Evolutionary conservation across 2,113 vertebrate species (phyloP), one percentile per base, ranked within the genome.

Genomic region (Bambusicola thoracicus): DNA sequence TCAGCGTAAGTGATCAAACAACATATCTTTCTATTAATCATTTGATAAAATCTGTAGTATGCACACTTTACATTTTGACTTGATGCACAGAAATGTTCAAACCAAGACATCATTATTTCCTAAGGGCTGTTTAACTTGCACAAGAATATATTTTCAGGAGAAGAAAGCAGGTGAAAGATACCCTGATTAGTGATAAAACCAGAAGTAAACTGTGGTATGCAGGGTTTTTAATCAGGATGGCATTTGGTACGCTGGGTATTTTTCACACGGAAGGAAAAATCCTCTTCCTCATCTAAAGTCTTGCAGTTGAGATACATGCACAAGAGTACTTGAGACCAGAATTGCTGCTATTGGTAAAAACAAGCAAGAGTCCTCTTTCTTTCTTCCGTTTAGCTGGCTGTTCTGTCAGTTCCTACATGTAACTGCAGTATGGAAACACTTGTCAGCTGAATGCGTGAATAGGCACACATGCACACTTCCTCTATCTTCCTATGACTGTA

Each of bases 191-290:
- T 24, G 53, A 46, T 38, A 72, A 79, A 94, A n/a, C 8, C 44
- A 46, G 67, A 88, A 49, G 10, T 59, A 40, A 36, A 11, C 22
- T 51, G 61, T 67, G 51, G 48, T 34, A 14, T 16, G 8, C 44
- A 61, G 21, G 15, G 15, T 62, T n/a, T 13, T 51, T 67, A 70
- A 7, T 18, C 24, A 32, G 30, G 7, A 1, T 3, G 41, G 4
- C 11, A 4, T 63, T 83, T 83, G 63, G 11, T 48, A 13, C 2
- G 32, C 19, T 6, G 15, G 30, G 29, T 46, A 30, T 48, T 81
- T 81, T 36, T 43, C n/a, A 32, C 0, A 0, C 1, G 0, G 8
- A 38, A 46, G 55, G 30, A 48, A 69, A 81, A 74, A 73, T 32
- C 8, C 61, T 48, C 22, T 62, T 92, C 66, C 44, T 61, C 27